phyloP scores from a whole-genome alignment of 2,113 vertebrate genomes.

The Dromas ardeola region DNA sequence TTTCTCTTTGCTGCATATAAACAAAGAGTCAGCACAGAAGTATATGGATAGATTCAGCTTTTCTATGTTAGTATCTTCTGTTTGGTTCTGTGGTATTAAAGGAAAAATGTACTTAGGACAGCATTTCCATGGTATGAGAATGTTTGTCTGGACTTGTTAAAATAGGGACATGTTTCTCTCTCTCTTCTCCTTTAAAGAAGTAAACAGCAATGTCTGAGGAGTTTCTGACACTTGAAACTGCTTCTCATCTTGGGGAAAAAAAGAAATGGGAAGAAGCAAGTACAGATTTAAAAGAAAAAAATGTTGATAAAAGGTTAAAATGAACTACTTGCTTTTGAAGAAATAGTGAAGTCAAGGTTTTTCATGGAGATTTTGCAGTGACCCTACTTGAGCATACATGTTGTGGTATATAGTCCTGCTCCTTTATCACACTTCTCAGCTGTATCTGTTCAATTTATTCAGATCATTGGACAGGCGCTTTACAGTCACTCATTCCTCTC shows the following conservation, averaged over 20 bases:
- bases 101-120: background rate
- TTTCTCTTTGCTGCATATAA: conserved; percentile 43
- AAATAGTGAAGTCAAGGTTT: background rate
- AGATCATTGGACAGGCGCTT: background rate
- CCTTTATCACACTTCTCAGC: background rate
- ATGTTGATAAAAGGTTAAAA: background rate
- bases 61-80: conserved; percentile 16
- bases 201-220: background rate
- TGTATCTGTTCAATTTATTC: background rate
- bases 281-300: background rate
- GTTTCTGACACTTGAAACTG: background rate
- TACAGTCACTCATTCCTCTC: background rate
- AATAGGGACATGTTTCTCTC: background rate
- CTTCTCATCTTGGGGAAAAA: background rate
- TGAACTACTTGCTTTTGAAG: background rate
- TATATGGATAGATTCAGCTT: background rate
- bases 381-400: background rate
- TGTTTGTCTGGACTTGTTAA: conserved; percentile 7
- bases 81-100: conserved; percentile 1
- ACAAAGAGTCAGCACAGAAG: conserved; percentile 17
- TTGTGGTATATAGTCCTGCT: background rate
- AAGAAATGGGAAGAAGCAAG: background rate
- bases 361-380: background rate
- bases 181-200: background rate
- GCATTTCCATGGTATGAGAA: background rate